Conservation (phyloP, 2,113 vertebrate species). For the Phaetusa simplex region DNA sequence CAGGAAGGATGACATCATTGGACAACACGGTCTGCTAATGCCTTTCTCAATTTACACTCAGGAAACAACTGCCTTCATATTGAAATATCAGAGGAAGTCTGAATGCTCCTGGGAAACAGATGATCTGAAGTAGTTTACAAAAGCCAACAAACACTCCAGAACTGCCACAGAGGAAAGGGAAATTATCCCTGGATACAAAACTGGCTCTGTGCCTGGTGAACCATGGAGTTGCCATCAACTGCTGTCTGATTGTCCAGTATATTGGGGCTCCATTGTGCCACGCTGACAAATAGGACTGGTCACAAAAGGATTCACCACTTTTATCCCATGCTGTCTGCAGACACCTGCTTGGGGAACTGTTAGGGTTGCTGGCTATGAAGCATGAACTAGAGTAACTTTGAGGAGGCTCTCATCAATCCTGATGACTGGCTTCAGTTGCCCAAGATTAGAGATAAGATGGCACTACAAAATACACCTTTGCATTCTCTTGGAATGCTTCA, state of each 20-base stretch:
- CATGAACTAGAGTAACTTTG: neutral
- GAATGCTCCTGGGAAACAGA: conserved; percentile 21
- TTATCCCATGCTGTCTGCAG: neutral
- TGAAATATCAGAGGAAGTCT: conserved; percentile 57
- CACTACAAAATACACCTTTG: neutral
- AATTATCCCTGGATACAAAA: conserved; percentile 16
- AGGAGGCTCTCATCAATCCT: neutral
- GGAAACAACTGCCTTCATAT: conserved; percentile 53
- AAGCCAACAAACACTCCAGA: conserved; percentile 7
- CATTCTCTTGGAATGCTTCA: neutral
- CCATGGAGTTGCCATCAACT: neutral
- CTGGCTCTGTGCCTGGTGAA: neutral
- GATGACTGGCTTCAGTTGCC: neutral
- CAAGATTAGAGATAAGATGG: neutral
- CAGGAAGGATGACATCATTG: conserved; percentile 39
- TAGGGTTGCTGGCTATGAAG: neutral
- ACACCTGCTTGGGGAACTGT: neutral
- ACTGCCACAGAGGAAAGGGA: neutral
- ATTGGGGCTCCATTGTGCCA: neutral
- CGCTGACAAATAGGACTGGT: neutral
- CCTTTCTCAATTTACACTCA: conserved; percentile 48
- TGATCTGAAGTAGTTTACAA: conserved; percentile 28
- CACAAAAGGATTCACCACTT: neutral
- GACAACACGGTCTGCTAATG: neutral
- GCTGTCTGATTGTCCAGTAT: neutral